Evolutionary conservation across 2,113 vertebrate species (phyloP), one percentile per base, ranked within the genome.

Genomic region (Balaeniceps rex): DNA sequence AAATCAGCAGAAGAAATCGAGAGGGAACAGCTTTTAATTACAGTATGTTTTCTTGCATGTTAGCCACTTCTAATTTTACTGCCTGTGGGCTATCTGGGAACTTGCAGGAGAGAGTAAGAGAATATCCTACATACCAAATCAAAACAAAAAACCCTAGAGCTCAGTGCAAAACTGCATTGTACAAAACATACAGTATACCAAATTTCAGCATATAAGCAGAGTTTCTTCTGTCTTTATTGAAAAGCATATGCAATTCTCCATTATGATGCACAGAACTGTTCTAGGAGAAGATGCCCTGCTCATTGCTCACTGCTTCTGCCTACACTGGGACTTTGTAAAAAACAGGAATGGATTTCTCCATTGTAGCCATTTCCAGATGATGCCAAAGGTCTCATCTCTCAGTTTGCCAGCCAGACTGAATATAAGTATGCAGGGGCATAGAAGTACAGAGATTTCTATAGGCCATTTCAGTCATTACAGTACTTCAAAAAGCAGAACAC

Each of bases 51-150:
- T 78, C 70, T 85, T 87, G n/a, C n/a, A 46, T 75, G 65, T 83
- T 58, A 46, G 69, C 88, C 79, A 79, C 83, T 95, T 84, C 92
- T 96, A 83, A 97, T 94, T 95, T 94, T 96, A 95, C 84, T 83
- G 81, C 81, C 96, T 89, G 38, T 47, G 54, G 92, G 91, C 78
- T 97, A 80, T 57, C 47, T 76, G 86, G 72, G 71, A 96, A 95
- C 79, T 81, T 89, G 44, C 72, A 93, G 80, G 63, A 97, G 55
- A 96, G 33, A 95, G 66, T 84, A 95, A 97, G 55, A 96, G 33
- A 95, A 69, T 84, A 95, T 58, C 44, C 75, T 92, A 83, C 61
- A 58, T 96, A 97, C 70, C 77, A 97, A 94, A 95, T 83, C 88
- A 80, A 96, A 96, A 88, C 65, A 26, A 95, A 85, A 71, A 52